Percentiles rank a stretch among this genome's conserved stretches.
Conservation (phyloP, 2,113 vertebrate species). For the Chinchilla lanigera region DNA sequence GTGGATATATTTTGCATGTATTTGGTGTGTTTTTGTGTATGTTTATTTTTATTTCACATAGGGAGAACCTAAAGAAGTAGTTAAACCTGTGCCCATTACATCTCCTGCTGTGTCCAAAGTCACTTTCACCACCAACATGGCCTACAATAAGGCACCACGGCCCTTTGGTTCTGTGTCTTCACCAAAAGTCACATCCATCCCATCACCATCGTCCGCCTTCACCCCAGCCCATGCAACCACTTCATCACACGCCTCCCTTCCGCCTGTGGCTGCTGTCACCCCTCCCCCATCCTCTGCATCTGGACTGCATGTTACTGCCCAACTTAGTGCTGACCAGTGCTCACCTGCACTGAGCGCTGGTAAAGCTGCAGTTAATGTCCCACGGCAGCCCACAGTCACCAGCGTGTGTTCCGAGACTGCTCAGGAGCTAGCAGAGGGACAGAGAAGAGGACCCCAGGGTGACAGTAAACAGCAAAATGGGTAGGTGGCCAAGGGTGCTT, state of each 20-base stretch:
- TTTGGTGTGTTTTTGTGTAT: constrained; percentile 88
- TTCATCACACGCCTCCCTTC: constrained; percentile 82
- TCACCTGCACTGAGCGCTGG: constrained; percentile 84
- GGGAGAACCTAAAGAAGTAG: constrained; percentile 92
- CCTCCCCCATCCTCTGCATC: constrained; percentile 76
- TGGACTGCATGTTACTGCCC: constrained; percentile 87
- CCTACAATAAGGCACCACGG: constrained; percentile 94
- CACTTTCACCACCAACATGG: constrained; percentile 83
- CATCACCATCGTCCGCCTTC: constrained; percentile 94
- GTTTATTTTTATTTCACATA: constrained; percentile 89
- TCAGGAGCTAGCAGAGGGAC: constrained; percentile 94
- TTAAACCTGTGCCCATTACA: constrained; percentile 95
- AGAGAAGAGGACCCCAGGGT: constrained; percentile 94
- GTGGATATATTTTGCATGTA: constrained; percentile 85
- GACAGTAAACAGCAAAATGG: constrained; percentile 94
- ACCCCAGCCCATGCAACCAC: constrained; percentile 89
- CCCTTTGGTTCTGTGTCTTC: constrained; percentile 92
- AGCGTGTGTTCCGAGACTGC: constrained; percentile 90
- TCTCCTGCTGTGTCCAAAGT: constrained; percentile 89
- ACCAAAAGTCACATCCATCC: constrained; percentile 93
- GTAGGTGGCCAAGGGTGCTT: constrained; percentile 89
- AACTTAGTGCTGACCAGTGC: constrained; percentile 84
- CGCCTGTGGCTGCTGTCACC: constrained; percentile 80
- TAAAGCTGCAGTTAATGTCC: constrained; percentile 91
- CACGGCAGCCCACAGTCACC: constrained; percentile 91